Conservation (phyloP, 2,113 vertebrate species). For the Tringa solitaria region DNA sequence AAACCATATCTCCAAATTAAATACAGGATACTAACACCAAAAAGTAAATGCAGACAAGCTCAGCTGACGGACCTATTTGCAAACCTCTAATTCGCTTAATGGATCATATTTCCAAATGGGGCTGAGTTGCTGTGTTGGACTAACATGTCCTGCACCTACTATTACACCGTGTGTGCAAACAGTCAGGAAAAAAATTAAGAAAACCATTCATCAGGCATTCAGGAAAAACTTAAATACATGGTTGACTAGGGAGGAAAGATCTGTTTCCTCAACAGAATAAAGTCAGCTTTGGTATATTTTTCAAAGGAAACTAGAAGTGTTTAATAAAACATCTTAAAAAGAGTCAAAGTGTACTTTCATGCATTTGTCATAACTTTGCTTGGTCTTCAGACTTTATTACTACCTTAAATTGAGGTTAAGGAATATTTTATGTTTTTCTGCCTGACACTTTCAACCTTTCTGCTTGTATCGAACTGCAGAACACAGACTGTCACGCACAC, state of each 20-base stretch:
- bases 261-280: neutral
- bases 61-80: neutral
- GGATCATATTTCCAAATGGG: neutral
- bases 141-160: neutral
- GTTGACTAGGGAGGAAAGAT: neutral
- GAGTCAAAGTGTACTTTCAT: neutral
- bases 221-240: neutral
- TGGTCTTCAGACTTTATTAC: neutral
- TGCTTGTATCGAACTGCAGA: neutral
- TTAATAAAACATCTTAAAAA: neutral
- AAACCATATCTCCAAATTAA: neutral
- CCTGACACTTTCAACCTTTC: neutral
- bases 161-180: accelerated
- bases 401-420: neutral
- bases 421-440: neutral
- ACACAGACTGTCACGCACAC: neutral
- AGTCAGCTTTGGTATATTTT: neutral
- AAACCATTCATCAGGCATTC: neutral
- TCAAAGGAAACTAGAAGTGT: neutral
- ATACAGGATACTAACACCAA: neutral
- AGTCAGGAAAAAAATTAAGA: neutral
- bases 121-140: neutral
- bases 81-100: neutral
- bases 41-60: neutral
- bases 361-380: neutral